Evolutionary conservation across 2,888 invertebrate genomes (phyloP).

Genomic region (Meta bourneti): DNA sequence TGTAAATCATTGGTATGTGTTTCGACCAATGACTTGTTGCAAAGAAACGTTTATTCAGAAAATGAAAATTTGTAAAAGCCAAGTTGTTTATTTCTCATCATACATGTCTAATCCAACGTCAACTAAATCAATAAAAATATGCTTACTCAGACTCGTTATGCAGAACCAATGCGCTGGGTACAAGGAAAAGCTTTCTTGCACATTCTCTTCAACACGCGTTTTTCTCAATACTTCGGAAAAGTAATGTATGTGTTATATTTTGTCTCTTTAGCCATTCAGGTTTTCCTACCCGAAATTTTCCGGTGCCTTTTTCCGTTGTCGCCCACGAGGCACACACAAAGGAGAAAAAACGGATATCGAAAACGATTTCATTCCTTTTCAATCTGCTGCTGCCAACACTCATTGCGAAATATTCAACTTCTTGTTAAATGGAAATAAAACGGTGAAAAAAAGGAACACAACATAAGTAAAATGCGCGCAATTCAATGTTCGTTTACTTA

Average conservation of each 20-base stretch:
- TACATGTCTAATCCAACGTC: background rate
- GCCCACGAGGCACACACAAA: background rate
- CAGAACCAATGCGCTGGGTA: background rate
- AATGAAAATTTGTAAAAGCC: no score
- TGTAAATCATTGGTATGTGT: no score
- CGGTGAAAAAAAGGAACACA: background rate
- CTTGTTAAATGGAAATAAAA: slow-evolving; percentile 1
- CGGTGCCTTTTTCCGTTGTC: background rate
- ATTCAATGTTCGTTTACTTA: background rate
- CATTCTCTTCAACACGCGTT: background rate
- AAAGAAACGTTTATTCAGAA: no score
- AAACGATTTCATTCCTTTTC: slow-evolving; percentile 14
- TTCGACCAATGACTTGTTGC: no score
- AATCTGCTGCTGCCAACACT: slow-evolving; percentile 6
- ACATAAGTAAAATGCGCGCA: background rate
- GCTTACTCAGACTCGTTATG: background rate
- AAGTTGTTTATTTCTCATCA: no score
- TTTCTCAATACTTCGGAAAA: background rate
- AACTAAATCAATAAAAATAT: background rate
- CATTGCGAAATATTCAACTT: slow-evolving; percentile 3
- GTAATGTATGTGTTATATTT: background rate
- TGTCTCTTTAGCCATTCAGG: background rate
- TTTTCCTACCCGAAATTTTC: background rate
- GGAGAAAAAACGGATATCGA: background rate
- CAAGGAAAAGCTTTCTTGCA: background rate